Evolutionary conservation across 2,797 vertebrate species (phyloP).

Genomic region (Pangasius sanitwongsei): DNA sequence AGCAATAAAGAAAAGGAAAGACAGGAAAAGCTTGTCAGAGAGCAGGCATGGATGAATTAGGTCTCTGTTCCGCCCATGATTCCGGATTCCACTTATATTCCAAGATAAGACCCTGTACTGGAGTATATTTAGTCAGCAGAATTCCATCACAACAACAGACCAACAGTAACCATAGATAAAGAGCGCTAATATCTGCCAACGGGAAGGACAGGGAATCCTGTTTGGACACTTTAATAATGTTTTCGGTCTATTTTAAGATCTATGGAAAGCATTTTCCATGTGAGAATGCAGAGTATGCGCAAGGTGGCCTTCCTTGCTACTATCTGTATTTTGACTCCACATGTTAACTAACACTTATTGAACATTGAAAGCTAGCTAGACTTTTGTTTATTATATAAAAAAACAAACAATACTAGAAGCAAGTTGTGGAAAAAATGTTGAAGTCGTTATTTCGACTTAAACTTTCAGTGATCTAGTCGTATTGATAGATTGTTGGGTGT

Average conservation of each 20-base stretch:
- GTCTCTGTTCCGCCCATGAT: not conserved
- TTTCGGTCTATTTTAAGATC: conserved; percentile 12
- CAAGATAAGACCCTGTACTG: conserved; percentile 12
- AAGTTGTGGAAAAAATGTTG: too few relatives aligned
- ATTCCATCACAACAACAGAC: conserved; percentile 14
- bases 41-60: not conserved
- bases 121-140: conserved; percentile 21
- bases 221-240: not conserved
- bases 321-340: not conserved
- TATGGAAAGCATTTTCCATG: not conserved
- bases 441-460: too few relatives aligned
- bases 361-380: not conserved
- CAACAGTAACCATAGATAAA: conserved; percentile 1
- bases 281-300: not conserved
- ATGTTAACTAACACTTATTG: not conserved
- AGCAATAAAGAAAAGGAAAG: conserved; percentile 3
- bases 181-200: not conserved
- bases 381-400: not conserved
- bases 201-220: conserved; percentile 14
- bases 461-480: not conserved
- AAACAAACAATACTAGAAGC: too few relatives aligned
- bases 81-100: conserved; percentile 15
- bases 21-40: conserved; percentile 12
- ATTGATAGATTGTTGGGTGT: not conserved
- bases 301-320: not conserved